Base-by-base conservation (phyloP, 2,888 invertebrate species). In the Lathronympha strigana region DNA sequence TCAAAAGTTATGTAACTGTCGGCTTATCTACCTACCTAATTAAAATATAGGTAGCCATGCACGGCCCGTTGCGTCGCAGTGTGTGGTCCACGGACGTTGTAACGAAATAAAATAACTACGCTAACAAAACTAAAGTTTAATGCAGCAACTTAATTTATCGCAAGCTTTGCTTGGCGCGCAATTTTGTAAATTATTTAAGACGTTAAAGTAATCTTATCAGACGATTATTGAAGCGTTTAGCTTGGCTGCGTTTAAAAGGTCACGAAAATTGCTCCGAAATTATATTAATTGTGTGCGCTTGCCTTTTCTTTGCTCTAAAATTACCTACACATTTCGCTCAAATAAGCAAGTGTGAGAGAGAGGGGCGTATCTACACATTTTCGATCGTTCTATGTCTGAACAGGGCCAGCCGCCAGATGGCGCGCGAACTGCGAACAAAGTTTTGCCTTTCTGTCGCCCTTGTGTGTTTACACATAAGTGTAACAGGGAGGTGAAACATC, bases 131-230 rank as follows among this genome's bases (percentile, higher is more conserved):
- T 36, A 73, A 71, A 72, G 71, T 63, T 71, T 73, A 70, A 73
- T 67, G 70, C 57, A 54, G 72, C 69, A 71, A 72, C 69, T 75
- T 78, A 73, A 75, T 80, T 80, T 75, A 79, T 71, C 69, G 72
- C 72, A 63, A 57, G 31, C 19, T 28, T 28, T 28, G n/a, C 17
- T 19, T 25, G 36, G 4, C 40, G 8, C 11, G 43, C 43, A 28
- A 19, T 55, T 55, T 23, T 19, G 21, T 57, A 31, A 57, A 57
- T 45, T 45, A 45, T 57, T 31, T 15, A 36, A 33, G 43, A 47
- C 33, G 15, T 45, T 19, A 47, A 60, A 49, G 36, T 36, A 47
- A 49, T 36, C 47, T 49, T 60, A 49, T 60, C 58, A 23, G 11
- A 47, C 23, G 23, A 49, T 49, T 60, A 36, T 49, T 49, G 13